A percentile compares a stretch with the other conserved stretches of the same genome.
phyloP scores from a whole-genome alignment of 2,797 vertebrate genomes.

The Echiichthys vipera region DNA sequence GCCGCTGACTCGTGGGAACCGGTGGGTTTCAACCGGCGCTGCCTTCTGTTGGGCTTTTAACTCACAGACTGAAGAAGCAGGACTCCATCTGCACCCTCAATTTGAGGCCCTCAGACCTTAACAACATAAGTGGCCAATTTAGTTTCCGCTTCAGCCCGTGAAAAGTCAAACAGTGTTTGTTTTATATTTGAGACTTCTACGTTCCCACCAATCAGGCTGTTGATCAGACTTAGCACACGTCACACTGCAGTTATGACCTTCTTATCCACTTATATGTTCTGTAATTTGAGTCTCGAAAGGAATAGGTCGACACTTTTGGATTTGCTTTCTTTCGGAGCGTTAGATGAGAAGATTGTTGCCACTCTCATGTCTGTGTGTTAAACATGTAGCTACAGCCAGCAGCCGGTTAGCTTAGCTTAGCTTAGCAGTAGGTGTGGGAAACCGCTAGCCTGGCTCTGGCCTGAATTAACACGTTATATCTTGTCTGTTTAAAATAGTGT shows the following conservation, averaged over 20 bases:
- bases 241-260: not conserved
- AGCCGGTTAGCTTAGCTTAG: slow-evolving; percentile 18
- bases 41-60: slow-evolving; percentile 25
- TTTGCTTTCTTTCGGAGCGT: not conserved
- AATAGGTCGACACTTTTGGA: not conserved
- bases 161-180: slow-evolving; percentile 39
- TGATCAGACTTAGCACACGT: slow-evolving; percentile 2
- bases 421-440: not conserved
- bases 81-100: slow-evolving; percentile 47
- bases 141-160: slow-evolving; percentile 24
- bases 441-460: not conserved
- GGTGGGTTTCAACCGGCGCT: slow-evolving; percentile 1
- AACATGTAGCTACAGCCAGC: not conserved
- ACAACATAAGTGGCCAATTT: slow-evolving; percentile 63
- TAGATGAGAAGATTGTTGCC: not conserved
- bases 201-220: not conserved
- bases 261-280: not conserved
- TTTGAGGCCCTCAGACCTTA: slow-evolving; percentile 63
- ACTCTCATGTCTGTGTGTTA: fast-evolving
- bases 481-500: not conserved
- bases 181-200: slow-evolving; percentile 27
- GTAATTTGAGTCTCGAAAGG: not conserved
- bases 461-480: not conserved
- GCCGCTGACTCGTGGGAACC: slow-evolving; percentile 57
- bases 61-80: slow-evolving; percentile 17